A percentile compares a stretch with the other conserved stretches of the same genome.
phyloP scores from a whole-genome alignment of 2,888 invertebrate genomes.

The Schizotus pectinicornis region DNA sequence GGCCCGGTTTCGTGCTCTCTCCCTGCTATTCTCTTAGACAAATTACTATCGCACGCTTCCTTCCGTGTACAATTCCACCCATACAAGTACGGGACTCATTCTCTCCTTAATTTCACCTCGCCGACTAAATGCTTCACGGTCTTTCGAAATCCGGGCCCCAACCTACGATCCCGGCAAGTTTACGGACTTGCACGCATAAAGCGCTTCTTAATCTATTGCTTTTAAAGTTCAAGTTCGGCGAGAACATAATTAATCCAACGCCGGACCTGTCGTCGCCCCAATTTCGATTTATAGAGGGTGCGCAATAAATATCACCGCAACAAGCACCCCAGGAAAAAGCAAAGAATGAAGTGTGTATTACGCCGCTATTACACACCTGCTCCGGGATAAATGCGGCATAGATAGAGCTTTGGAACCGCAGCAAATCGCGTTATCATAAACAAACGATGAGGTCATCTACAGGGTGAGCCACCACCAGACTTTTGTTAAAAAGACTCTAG shows the following conservation, averaged over 20 bases:
- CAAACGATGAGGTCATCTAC: too few species aligned
- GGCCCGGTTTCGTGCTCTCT: conserved; percentile 26
- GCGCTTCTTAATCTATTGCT: conserved; percentile 4
- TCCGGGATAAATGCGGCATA: not conserved
- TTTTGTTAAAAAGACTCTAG: too few species aligned
- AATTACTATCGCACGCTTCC: conserved; percentile 47
- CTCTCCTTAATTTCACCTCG: conserved; percentile 25
- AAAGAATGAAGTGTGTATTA: conserved; percentile 1
- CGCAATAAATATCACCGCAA: too few species aligned
- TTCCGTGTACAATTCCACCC: conserved; percentile 37
- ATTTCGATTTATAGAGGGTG: too few species aligned
- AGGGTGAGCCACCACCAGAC: too few species aligned
- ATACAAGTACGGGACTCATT: conserved; percentile 24
- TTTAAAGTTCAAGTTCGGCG: not conserved
- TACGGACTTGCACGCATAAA: not conserved
- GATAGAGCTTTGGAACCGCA: not conserved
- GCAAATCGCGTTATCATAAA: not conserved
- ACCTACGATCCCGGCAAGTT: conserved; percentile 5
- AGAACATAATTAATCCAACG: too few species aligned
- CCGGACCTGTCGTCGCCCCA: too few species aligned
- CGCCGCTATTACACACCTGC: conserved; percentile 4
- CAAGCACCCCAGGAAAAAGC: too few species aligned
- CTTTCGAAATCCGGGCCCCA: conserved; percentile 14
- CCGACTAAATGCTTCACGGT: conserved; percentile 22
- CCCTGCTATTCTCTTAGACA: conserved; percentile 43